These are phyloP conservation scores for Rugalucina vietnamica DNA, from an alignment of 2,888 invertebrate species.

Conservation along the genomic window DNA sequence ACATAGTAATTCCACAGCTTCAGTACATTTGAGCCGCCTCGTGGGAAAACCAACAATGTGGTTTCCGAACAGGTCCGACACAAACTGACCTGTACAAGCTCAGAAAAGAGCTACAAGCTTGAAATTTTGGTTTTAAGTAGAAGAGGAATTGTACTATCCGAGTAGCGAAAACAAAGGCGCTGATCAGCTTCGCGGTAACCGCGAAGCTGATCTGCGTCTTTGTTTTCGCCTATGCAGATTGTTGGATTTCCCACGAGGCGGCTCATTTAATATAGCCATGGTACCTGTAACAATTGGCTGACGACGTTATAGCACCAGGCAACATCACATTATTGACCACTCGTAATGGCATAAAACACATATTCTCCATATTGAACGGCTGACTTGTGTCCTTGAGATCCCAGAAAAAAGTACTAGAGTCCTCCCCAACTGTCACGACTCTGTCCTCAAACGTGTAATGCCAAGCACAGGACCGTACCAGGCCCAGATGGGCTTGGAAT, in stretches of 20 bases:
- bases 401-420: slow-evolving; percentile 46
- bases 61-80: too few species aligned
- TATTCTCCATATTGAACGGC: slow-evolving; percentile 31
- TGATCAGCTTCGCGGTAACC: too few species aligned
- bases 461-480: slow-evolving; percentile 52
- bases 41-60: too few species aligned
- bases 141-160: too few species aligned
- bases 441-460: slow-evolving; percentile 7
- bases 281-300: slow-evolving; percentile 57
- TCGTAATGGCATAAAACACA: slow-evolving; percentile 10
- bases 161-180: too few species aligned
- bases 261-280: not conserved
- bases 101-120: too few species aligned
- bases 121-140: too few species aligned
- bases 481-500: slow-evolving; percentile 44
- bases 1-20: not conserved
- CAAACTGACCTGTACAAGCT: too few species aligned
- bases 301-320: slow-evolving; percentile 25
- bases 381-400: slow-evolving; percentile 40
- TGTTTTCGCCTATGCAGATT: too few species aligned
- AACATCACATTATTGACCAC: slow-evolving; percentile 4
- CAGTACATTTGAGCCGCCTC: too few species aligned
- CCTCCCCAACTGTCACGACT: slow-evolving; percentile 39
- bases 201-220: too few species aligned
- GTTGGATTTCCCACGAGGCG: too few species aligned